These are phyloP conservation scores for Ptychadena robeensis DNA, from an alignment of 2,797 vertebrate genomes.

Conservation along the genomic window DNA sequence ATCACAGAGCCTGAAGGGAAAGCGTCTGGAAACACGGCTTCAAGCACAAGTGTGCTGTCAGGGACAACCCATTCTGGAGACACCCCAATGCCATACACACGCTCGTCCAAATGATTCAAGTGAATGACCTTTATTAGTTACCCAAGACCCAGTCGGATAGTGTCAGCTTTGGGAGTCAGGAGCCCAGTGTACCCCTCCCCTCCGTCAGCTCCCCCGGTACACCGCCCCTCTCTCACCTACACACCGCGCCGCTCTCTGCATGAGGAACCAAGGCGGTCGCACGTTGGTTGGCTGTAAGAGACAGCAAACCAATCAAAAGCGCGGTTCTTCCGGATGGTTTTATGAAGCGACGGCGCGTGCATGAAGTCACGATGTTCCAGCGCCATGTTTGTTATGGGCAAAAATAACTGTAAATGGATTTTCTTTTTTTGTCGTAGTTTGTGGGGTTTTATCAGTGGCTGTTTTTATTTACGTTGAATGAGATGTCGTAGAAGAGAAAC, in stretches of 20 bases:
- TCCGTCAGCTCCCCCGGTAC: not conserved
- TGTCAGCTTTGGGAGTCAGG: not conserved
- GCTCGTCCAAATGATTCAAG: not conserved
- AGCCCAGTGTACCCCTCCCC: not conserved
- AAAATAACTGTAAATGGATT: not conserved
- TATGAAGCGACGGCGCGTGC: not conserved
- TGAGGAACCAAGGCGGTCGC: not conserved
- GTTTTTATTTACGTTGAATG: no score
- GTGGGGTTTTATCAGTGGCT: no score
- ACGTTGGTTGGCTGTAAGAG: not conserved
- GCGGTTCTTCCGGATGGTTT: not conserved
- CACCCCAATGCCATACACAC: no score
- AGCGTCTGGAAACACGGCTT: no score
- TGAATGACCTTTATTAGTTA: not conserved
- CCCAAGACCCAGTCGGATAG: no score
- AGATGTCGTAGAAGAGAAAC: no score
- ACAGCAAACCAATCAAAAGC: not conserved
- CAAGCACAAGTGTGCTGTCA: no score
- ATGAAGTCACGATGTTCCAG: not conserved
- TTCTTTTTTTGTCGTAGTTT: not conserved
- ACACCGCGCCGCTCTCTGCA: slow-evolving; percentile 30
- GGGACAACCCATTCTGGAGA: not conserved
- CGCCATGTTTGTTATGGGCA: slow-evolving; percentile 33
- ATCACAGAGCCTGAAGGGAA: no score
- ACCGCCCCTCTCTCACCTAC: slow-evolving; percentile 27